phyloP scores from a whole-genome alignment of 2,888 invertebrate species.

The Oscheius sp. region DNA sequence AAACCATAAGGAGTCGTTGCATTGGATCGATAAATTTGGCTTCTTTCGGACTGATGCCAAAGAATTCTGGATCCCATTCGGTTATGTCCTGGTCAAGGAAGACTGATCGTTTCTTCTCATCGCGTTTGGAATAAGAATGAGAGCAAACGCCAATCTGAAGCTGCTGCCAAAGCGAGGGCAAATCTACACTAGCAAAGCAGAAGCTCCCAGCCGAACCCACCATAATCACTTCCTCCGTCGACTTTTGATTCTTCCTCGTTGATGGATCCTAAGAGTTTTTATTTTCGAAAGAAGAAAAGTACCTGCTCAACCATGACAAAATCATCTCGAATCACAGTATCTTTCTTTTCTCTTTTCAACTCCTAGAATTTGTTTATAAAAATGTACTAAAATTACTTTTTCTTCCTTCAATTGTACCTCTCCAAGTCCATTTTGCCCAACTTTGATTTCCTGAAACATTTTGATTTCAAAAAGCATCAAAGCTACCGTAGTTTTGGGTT shows the following conservation, averaged over 20 bases:
- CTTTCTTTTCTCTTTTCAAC: too few relatives aligned
- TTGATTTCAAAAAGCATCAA: too few relatives aligned
- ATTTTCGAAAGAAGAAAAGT: background rate
- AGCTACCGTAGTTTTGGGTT: too few relatives aligned
- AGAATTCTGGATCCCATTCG: slow-evolving; percentile 70
- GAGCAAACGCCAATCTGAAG: background rate
- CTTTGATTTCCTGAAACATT: slow-evolving; percentile 34
- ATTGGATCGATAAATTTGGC: slow-evolving; percentile 85
- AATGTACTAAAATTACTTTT: too few relatives aligned
- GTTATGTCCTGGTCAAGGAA: slow-evolving; percentile 39
- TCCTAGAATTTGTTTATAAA: too few relatives aligned
- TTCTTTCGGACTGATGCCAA: slow-evolving; percentile 69
- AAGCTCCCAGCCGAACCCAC: slow-evolving; percentile 33
- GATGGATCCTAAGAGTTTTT: background rate
- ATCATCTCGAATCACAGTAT: too few relatives aligned
- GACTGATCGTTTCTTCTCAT: too few relatives aligned
- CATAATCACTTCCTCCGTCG: slow-evolving; percentile 13
- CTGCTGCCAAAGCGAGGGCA: slow-evolving; percentile 18
- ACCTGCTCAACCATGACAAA: too few relatives aligned
- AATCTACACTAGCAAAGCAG: slow-evolving; percentile 27
- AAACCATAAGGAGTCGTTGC: slow-evolving; percentile 79
- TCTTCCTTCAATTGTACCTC: background rate
- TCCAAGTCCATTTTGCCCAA: slow-evolving; percentile 3
- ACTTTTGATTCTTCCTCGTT: background rate
- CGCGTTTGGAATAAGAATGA: slow-evolving; percentile 5